phyloP scores from a whole-genome alignment of 2,888 invertebrate species.

The Notodonta ziczac region DNA sequence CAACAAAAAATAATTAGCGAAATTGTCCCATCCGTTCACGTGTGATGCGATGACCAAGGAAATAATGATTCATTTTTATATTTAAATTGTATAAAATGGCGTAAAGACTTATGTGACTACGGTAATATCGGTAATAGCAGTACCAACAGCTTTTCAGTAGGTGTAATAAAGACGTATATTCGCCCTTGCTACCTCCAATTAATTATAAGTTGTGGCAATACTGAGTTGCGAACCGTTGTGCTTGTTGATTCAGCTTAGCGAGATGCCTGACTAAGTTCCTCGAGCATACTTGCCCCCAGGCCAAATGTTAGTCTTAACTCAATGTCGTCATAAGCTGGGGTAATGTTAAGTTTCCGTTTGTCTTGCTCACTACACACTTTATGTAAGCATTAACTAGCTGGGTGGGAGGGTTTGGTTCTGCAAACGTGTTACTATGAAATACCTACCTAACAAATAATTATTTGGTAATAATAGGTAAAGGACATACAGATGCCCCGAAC shows the following conservation, averaged over 20 bases:
- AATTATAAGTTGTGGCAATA: constrained; percentile 21
- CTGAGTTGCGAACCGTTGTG: constrained; percentile 25
- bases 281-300: constrained; percentile 46
- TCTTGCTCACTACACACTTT: constrained; percentile 55
- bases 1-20: too few relatives aligned
- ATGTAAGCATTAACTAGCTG: constrained; percentile 59
- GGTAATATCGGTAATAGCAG: too few relatives aligned
- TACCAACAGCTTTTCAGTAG: too few relatives aligned
- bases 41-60: too few relatives aligned
- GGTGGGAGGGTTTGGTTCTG: constrained; percentile 19
- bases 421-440: too few relatives aligned
- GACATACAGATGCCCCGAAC: too few relatives aligned
- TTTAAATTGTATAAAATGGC: too few relatives aligned
- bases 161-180: background rate
- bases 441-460: too few relatives aligned
- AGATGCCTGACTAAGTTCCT: constrained; percentile 40
- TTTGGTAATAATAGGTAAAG: too few relatives aligned
- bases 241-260: constrained; percentile 30
- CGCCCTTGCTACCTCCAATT: constrained; percentile 8
- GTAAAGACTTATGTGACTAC: too few relatives aligned
- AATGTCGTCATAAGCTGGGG: constrained; percentile 65
- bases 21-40: too few relatives aligned
- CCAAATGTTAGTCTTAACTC: constrained; percentile 62
- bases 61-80: too few relatives aligned
- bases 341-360: constrained; percentile 62